Evolutionary conservation across 2,888 invertebrate genomes (phyloP).

Genomic region (Plebejus anna): DNA sequence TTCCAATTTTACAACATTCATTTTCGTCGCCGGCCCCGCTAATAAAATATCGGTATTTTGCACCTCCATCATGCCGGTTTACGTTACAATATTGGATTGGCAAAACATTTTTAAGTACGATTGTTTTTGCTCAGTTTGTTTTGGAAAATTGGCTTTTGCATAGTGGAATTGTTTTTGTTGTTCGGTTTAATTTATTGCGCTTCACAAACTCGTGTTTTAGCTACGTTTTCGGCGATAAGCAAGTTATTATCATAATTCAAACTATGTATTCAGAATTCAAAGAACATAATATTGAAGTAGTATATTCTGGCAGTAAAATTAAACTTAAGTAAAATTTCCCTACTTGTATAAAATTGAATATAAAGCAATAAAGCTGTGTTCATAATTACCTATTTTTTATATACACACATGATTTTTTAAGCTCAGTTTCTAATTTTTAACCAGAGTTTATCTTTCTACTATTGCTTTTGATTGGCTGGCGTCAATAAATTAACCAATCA

Average conservation of each 20-base stretch:
- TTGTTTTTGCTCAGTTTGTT: conserved; percentile 32
- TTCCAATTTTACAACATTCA: conserved; percentile 53
- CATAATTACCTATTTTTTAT: background rate
- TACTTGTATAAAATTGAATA: background rate
- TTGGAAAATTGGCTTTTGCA: conserved; percentile 30
- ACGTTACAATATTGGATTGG: conserved; percentile 47
- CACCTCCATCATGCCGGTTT: conserved; percentile 46
- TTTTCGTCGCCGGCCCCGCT: conserved; percentile 52
- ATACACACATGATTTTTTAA: too few species aligned
- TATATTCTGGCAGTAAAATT: too few species aligned
- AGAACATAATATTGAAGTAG: too few species aligned
- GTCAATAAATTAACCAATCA: too few species aligned
- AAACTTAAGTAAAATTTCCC: background rate
- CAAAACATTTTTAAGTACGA: conserved; percentile 44
- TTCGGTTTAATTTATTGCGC: conserved; percentile 18
- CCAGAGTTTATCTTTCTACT: too few species aligned
- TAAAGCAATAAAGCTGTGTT: background rate
- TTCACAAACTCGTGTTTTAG: conserved; percentile 1
- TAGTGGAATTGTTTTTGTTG: conserved; percentile 9
- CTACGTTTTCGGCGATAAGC: conserved; percentile 3
- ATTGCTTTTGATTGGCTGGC: too few species aligned
- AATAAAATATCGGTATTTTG: conserved; percentile 52
- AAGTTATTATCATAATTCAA: background rate
- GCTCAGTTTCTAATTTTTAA: too few species aligned
- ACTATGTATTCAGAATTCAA: background rate